Base-by-base conservation (phyloP, 2,888 invertebrate species). In the Cremastinae sp. region DNA sequence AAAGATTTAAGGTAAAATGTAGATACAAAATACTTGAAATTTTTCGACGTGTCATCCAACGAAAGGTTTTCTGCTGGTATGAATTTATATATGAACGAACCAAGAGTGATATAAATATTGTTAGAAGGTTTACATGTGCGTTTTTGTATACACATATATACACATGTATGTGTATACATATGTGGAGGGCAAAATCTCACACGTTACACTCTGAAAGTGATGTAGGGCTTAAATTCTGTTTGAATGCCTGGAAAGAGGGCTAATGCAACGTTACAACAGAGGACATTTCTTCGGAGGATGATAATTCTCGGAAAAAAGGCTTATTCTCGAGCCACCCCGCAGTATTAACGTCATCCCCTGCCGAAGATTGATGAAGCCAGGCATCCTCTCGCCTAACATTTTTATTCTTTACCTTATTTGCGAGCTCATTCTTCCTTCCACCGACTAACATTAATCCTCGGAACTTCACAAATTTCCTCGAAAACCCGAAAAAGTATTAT, bases 341-440 rank as follows among this genome's bases (percentile, higher is more conserved):
- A n/a, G 87, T 86, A 87, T 87, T 87, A 87, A 83, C 86, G 86
- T 88, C 87, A 86, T 85, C 82, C 84, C 84, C 81, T 83, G 85
- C 81, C 82, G 86, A 88, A 88, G 88, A 88, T 88, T 88, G 88
- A 88, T 87, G 88, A 84, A 84, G 82, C 81, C 62, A 2, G 28
- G 28, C 28, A 5, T 28, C 28, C 28, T 28, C 5, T 28, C 28
- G 2, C 5, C 5, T 28, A 5, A 10, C 47, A n/a, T 28, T 58
- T 68, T 61, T n/a, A n/a, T n/a, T 12, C 16, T 12, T 70, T 70
- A 61, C 74, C 75, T 71, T 74, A 71, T n/a, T n/a, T n/a, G 75
- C 45, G 74, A 62, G 12, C 2, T 9, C 9, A 4, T 12, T 41
- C 41, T 28, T 28, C 5, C 28, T n/a, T n/a, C n/a, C n/a, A n/a